Conservation (phyloP, 2,113 vertebrate species). For the Albula glossodonta region DNA sequence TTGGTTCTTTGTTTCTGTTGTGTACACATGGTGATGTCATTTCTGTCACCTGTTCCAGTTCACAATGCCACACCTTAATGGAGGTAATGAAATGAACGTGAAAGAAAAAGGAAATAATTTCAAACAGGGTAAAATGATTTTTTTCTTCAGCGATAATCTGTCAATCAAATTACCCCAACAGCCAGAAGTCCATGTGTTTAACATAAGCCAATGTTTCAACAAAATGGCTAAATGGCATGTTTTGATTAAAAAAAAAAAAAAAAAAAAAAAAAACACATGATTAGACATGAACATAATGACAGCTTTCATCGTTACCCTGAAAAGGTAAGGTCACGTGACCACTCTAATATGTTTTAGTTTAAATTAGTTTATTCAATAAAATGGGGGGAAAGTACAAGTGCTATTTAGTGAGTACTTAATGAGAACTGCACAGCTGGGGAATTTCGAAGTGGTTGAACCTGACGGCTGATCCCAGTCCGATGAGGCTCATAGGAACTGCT, state of each 20-base stretch:
- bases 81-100: not conserved
- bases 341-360: not conserved
- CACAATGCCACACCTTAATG: not conserved
- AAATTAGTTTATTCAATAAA: not conserved
- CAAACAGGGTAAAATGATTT: not conserved
- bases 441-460: not conserved
- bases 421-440: not conserved
- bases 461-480: not conserved
- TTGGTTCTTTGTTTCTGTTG: too few species aligned
- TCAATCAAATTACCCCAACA: not conserved
- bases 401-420: not conserved
- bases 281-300: not conserved
- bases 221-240: not conserved
- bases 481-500: not conserved
- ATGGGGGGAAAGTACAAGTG: not conserved
- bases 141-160: not conserved
- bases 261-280: not conserved
- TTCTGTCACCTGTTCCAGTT: not conserved
- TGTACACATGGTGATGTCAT: not conserved
- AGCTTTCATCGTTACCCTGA: not conserved
- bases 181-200: not conserved
- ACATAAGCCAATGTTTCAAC: not conserved
- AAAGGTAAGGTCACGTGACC: not conserved
- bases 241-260: not conserved
- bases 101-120: not conserved